Evolutionary conservation across 2,113 vertebrate species (phyloP), one percentile per base, ranked within the genome.

Genomic region (Campylorhamphus procurvoides): DNA sequence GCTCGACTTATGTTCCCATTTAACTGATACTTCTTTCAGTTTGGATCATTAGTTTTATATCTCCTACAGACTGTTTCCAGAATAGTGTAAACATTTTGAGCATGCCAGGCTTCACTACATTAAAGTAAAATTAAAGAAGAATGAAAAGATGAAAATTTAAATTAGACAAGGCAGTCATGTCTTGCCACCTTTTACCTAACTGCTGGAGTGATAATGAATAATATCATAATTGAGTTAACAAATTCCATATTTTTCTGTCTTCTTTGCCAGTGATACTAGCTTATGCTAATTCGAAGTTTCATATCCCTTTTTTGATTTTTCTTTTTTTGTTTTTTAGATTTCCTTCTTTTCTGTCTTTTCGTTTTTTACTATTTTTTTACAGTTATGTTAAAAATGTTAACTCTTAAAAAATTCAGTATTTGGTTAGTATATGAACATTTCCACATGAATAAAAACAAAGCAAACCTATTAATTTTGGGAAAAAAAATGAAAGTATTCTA

Each of bases 111-210:
- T 20, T 86, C 29, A 71, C 9, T 27, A 66, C 20, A 74, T 80
- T 80, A 95, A 85, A 86, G 35, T 35, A 77, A 86, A 91, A 95
- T 90, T 84, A 74, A 90, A 90, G 52, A 84, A 62, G 58, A 90
- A 92, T 42, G 13, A 94, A 89, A 84, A 75, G 14, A 85, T 76
- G 35, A 88, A 92, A 50, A 84, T 77, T 69, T 58, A 86, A 89
- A 93, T 92, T 77, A 53, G 28, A 71, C 31, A 88, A 63, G 46
- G 18, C 33, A 37, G 23, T 77, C 55, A n/a, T 50, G 29, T 88
- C 63, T 44, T 80, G 28, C 12, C 33, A 74, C 20, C 12, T 66
- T 69, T 90, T 93, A 50, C 64, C 78, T 94, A 94, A 66, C 24
- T 73, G 63, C 82, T 77, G 15, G 84, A 87, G 73, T 62, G 44